Base-by-base conservation (phyloP, 2,797 vertebrate genomes). In the Siniperca obscura region DNA sequence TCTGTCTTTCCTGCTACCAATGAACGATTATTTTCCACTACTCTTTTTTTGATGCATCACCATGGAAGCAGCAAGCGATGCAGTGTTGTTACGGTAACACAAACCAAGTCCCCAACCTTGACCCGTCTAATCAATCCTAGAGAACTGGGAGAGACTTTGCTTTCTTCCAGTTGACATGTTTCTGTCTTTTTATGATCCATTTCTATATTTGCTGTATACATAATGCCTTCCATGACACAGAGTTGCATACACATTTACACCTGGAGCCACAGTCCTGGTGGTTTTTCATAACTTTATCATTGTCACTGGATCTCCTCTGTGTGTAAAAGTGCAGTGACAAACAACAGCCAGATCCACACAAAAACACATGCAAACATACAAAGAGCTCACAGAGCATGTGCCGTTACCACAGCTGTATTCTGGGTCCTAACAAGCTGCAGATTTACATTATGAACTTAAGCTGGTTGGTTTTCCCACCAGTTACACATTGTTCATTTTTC, bases 11-110 rank as follows among this genome's bases (percentile, higher is more conserved):
- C 53, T 42, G 11, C n/a, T 70, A 11, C 67, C 27, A 78, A 56
- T 50, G 21, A 66, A 21, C 4, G 2, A 77, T 80, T 79, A 81
- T 89, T 82, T 83, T 86, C 74, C 69, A 71, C 56, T 9, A 34
- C 62, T 78, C 86, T 87, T 89, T 88, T 88, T 92, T 55, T 87
- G 84, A 90, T 80, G 50, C 84, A 91, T 93, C 38, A 70, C 87
- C 90, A 92, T 93, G 83, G 92, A 86, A 92, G 90, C 89, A 69
- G 84, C 55, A 56, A 78, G 62, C 17, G 8, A 85, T 85, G 80
- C 81, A n/a, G 81, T 72, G 90, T 93, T 91, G 90, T 92, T 91
- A 91, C 64, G 81, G 91, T 90, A 93, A 93, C 91, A 86, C 55
- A 52, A 78, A 87, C 87, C 53, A 65, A 81, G 74, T 62, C 74